Evolutionary conservation across 2,797 vertebrate species (phyloP), one percentile per base, ranked within the genome.

Genomic region (Cyclopterus lumpus): DNA sequence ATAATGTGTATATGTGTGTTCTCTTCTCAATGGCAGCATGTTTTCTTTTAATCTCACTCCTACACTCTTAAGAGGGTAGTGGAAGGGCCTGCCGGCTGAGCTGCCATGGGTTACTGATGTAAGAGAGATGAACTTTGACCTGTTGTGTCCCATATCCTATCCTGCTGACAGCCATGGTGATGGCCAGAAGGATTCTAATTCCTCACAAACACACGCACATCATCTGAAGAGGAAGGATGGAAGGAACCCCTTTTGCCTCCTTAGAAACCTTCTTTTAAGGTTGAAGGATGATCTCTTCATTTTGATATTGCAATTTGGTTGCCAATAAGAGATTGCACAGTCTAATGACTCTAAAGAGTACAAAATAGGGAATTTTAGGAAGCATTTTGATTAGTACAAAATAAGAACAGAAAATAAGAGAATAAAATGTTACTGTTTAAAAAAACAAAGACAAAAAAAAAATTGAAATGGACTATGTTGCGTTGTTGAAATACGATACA

Each of bases 321-420:
- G 97, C 97, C 97, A 97, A 96, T 96, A 97, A 97, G 97, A 98
- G 97, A 98, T 98, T 98, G 96, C 97, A 98, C 96, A 98, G 97
- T 98, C 96, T 96, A 95, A 95, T 94, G 97, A 98, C 97, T 98
- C 97, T 98, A 98, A 98, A 98, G 96, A 97, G 88, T 91, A 93
- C 89, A 91, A 92, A 91, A 91, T 93, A 92, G 91, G 91, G 91
- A 92, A 91, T 89, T 92, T 88, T 96, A 97, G 89, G 81, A 90
- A 83, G 67, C 89, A 81, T 91, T 93, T 93, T 91, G 91, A 93
- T 92, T 92, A 92, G 87, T 93, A 87, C 85, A 91, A 87, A 89
- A 88, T 77, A 84, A 89, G 83, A 88, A 81, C 80, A 86, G 81
- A 91, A 81, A 87, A 88, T 80, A 87, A 88, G 72, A 89, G 73